Evolutionary conservation across 2,797 vertebrate species (phyloP).

Genomic region (Sebastolobus altivelis): DNA sequence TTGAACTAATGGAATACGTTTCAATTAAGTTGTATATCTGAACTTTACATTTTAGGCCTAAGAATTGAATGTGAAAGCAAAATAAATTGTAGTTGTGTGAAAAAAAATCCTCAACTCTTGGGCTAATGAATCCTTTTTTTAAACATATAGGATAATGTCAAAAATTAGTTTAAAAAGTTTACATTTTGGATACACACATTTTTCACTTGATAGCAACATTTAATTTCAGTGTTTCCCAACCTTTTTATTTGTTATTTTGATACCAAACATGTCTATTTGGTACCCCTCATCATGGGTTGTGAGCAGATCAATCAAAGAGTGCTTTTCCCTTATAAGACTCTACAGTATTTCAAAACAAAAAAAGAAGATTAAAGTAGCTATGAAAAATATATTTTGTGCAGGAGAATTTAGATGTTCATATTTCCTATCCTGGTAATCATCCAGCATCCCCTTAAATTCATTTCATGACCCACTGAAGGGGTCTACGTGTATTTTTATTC

Average conservation of each 20-base stretch:
- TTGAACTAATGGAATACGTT: not conserved
- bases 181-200: not conserved
- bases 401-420: not conserved
- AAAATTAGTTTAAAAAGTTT: not conserved
- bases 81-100: not conserved
- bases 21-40: not conserved
- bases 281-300: not conserved
- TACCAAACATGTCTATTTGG: not conserved
- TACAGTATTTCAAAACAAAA: not conserved
- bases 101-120: too few relatives aligned
- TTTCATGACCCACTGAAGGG: not conserved
- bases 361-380: not conserved
- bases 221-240: not conserved
- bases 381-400: not conserved
- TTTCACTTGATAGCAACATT: not conserved
- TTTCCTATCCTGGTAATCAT: not conserved
- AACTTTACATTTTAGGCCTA: not conserved
- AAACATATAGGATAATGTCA: too few relatives aligned
- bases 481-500: not conserved
- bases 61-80: not conserved
- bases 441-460: not conserved
- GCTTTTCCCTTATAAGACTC: not conserved
- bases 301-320: not conserved
- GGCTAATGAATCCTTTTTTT: too few relatives aligned
- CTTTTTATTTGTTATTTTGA: not conserved